Base-by-base conservation (phyloP, 2,113 vertebrate genomes). In the Opisthocomus hoazin region DNA sequence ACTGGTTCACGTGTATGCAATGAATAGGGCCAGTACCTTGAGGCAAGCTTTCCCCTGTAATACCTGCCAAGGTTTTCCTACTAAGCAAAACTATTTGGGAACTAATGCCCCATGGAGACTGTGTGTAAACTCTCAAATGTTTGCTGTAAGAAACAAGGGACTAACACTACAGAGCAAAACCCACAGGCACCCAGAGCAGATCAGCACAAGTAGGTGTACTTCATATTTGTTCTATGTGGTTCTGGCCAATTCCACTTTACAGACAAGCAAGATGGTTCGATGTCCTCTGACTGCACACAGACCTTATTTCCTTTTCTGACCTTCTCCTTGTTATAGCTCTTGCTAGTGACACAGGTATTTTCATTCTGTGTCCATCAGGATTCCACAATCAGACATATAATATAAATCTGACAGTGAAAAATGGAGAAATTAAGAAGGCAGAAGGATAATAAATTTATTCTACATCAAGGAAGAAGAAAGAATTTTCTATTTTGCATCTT, bases 1-100 rank as follows among this genome's bases (percentile, higher is more conserved):
- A 12, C 43, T 54, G 9, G 12, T 41, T 30, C 27, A 26, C 0
- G 0, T 37, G 27, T 15, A 32, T 5, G 2, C 27, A 22, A 11
- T 63, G 22, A 11, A 11, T 5, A 50, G 4, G 5, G 5, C 3
- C 5, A 20, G 8, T 18, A 34, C 8, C 32, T 73, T 56, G 32
- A 92, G 36, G 17, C 2, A 3, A 43, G 0, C 8, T 50, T 79
- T 76, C 4, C 18, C 23, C 11, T 10, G 6, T 9, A 51, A 26
- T 12, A 41, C 1, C 8, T 87, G 26, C 5, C 66, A 73, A 56
- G 3, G 4, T 50, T 77, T 91, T 83, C 27, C 71, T 73, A 24
- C 23, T 63, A 32, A 54, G 7, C 12, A 75, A 65, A 88, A 58
- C 29, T 71, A 2, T 53, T 58, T 79, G 66, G 65, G 46, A 79